phyloP scores from a whole-genome alignment of 2,113 vertebrate genomes.

The Sula dactylatra region DNA sequence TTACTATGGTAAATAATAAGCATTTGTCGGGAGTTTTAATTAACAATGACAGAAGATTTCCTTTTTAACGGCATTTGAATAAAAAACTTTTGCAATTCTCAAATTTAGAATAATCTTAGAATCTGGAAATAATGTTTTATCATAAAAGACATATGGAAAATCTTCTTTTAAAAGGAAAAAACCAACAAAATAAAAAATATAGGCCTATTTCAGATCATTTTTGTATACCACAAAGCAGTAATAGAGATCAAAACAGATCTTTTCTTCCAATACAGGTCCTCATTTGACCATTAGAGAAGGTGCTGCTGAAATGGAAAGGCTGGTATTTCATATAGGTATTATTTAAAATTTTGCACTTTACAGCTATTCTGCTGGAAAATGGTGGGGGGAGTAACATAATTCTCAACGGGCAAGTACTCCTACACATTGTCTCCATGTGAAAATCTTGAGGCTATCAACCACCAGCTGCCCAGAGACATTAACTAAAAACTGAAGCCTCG shows the following conservation, averaged over 20 bases:
- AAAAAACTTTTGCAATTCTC: neutral
- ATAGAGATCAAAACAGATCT: neutral
- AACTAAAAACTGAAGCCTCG: neutral
- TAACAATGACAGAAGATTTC: neutral
- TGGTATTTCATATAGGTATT: neutral
- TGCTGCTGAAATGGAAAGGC: neutral
- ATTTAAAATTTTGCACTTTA: neutral
- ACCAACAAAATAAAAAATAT: neutral
- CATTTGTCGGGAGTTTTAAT: neutral
- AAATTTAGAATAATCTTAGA: neutral
- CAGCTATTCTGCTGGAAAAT: neutral
- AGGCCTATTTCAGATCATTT: neutral
- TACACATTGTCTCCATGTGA: neutral
- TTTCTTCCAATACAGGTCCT: neutral
- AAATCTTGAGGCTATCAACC: neutral
- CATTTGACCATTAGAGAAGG: neutral
- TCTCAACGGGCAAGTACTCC: neutral
- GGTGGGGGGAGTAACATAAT: neutral
- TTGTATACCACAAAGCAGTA: neutral
- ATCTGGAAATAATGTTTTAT: neutral
- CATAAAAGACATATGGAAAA: neutral
- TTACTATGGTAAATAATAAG: neutral
- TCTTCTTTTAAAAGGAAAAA: neutral
- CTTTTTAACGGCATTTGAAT: neutral
- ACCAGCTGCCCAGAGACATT: neutral